Base-by-base conservation (phyloP, 2,113 vertebrate species). In the Hippopotamus amphibius region DNA sequence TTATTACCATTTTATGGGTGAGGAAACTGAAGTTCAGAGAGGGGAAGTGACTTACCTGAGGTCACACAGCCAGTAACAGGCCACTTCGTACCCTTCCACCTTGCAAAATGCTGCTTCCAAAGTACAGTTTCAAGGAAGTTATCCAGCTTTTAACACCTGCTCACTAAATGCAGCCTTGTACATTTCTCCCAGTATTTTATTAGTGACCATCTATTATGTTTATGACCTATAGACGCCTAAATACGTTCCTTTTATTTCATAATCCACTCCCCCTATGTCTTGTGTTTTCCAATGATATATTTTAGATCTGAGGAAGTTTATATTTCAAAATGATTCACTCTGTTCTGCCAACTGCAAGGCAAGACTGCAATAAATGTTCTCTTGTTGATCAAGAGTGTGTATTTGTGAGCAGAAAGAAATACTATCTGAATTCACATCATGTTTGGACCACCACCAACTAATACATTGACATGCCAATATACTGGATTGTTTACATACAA, bases 281-380 rank as follows among this genome's bases (percentile, higher is more conserved):
- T 98, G 97, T 98, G 97, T 95, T 98, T 98, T 98, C 95, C 97
- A 96, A 33, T 98, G 97, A 98, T 97, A 97, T 98, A 98, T 98
- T 98, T 98, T 97, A 97, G 95, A 98, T 98, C 92, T 97, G 96
- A 98, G 97, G 92, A 98, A 98, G 97, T 98, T 98, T 98, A 97
- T 97, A 93, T 98, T 98, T 99, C 97, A 98, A 97, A 98, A 98
- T 98, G 97, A 98, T 98, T 98, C 97, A 98, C 98, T 98, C 87
- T 97, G 66, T 95, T 98, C 96, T 97, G 97, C 97, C 98, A 98
- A 98, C 96, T 97, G 95, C 94, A 66, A 96, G 97, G 97, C 86
- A 98, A 98, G 95, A 97, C 85, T 98, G 96, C 97, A 98, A 97
- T 98, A 98, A 99, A 98, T 95, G 97, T 97, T 98, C 93, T 97